Evolutionary conservation across 1,140 invertebrate genomes (phyloP).

Genomic region (Drosophila punjabiensis): DNA sequence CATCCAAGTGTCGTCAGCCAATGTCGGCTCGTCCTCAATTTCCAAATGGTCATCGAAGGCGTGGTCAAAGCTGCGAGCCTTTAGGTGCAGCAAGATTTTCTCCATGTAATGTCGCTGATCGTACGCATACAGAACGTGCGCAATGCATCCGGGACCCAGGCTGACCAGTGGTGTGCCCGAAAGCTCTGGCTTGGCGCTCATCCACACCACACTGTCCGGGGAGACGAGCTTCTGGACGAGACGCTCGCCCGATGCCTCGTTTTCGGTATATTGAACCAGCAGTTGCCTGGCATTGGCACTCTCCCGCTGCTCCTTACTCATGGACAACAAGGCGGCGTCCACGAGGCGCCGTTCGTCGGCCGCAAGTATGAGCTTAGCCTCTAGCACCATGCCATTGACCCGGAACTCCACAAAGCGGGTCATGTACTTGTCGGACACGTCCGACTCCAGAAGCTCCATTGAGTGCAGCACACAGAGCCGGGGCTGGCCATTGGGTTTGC

Average conservation of each 20-base stretch:
- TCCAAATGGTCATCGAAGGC: slow-evolving; percentile 56
- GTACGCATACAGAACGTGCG: slow-evolving; percentile 58
- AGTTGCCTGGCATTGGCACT: slow-evolving; percentile 28
- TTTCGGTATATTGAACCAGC: slow-evolving; percentile 66
- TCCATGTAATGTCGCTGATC: slow-evolving; percentile 66
- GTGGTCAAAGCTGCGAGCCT: slow-evolving; percentile 64
- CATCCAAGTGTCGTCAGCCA: slow-evolving; percentile 64
- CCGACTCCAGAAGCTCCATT: slow-evolving; percentile 68
- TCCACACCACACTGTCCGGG: slow-evolving; percentile 53
- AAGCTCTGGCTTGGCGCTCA: slow-evolving; percentile 52
- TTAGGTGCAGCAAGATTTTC: slow-evolving; percentile 65
- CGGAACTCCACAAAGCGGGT: slow-evolving; percentile 68
- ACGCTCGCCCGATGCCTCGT: slow-evolving; percentile 21
- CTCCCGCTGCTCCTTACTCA: slow-evolving; percentile 50
- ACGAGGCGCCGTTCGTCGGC: slow-evolving; percentile 68
- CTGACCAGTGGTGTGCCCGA: slow-evolving; percentile 52
- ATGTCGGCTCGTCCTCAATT: neutral
- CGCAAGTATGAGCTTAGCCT: slow-evolving; percentile 72
- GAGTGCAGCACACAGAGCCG: slow-evolving; percentile 66
- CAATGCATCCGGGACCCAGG: slow-evolving; percentile 36
- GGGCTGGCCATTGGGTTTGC: slow-evolving; percentile 41
- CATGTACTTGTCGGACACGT: slow-evolving; percentile 72
- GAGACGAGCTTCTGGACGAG: slow-evolving; percentile 67
- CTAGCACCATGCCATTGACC: slow-evolving; percentile 52
- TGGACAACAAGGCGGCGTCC: slow-evolving; percentile 56